Evolutionary conservation across 2,113 vertebrate species (phyloP).

Genomic region (Nerophis ophidion): DNA sequence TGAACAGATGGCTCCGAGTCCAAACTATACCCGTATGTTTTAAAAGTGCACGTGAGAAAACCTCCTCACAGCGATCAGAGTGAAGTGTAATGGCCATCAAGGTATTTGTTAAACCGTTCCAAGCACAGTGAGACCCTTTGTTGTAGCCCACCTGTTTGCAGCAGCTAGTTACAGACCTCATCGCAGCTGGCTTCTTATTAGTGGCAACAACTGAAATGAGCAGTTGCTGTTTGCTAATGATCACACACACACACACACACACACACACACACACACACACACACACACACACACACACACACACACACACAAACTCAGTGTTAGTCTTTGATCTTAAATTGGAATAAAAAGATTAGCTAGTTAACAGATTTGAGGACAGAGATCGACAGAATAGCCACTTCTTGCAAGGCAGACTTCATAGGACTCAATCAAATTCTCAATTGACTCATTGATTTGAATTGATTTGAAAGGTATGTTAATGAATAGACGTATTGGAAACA

Average conservation of each 20-base stretch:
- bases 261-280: no score
- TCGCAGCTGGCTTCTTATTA: slow-evolving; percentile 50
- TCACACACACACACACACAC: neutral
- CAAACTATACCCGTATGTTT: neutral
- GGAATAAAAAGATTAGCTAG: no score
- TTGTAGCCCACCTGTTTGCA: slow-evolving; percentile 61
- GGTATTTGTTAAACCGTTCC: slow-evolving; percentile 47
- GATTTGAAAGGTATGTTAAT: no score
- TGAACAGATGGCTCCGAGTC: neutral
- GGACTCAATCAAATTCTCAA: no score
- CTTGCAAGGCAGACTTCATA: no score
- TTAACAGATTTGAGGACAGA: no score
- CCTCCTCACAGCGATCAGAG: slow-evolving; percentile 3
- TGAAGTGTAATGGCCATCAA: slow-evolving; percentile 16
- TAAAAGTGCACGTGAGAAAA: neutral
- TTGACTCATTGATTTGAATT: no score
- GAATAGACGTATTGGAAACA: no score
- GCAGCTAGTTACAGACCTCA: slow-evolving; percentile 42
- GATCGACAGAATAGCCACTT: no score
- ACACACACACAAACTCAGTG: neutral
- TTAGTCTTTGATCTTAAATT: no score
- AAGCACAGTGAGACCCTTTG: slow-evolving; percentile 56
- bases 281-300: neutral
- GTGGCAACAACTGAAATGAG: slow-evolving; percentile 38
- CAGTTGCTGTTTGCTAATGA: slow-evolving; percentile 23